phyloP scores from a whole-genome alignment of 37 sponge, comb jelly and placozoan genomes.

The Agelas oroides region DNA sequence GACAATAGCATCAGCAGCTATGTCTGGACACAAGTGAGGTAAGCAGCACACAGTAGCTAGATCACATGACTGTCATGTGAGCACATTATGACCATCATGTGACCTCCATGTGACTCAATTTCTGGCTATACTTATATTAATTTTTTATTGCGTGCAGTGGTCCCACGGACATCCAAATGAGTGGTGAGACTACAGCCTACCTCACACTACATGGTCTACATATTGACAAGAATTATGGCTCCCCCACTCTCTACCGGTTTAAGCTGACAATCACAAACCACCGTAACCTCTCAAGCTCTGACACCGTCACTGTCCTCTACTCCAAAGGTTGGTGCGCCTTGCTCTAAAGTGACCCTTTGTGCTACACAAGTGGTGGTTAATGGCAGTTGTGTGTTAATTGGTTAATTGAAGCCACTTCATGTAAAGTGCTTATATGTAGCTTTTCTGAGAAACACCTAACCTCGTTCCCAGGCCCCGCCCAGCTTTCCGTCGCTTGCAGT shows the following conservation, averaged over 20 bases:
- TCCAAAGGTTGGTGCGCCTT: slow-evolving; percentile 15
- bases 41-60: not conserved
- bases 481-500: too few species aligned
- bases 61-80: too few species aligned
- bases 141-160: slow-evolving; percentile 45
- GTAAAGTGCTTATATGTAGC: too few species aligned
- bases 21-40: slow-evolving; percentile 65
- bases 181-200: not conserved
- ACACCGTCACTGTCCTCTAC: slow-evolving; percentile 38
- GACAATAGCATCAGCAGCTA: slow-evolving; percentile 42
- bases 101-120: too few species aligned
- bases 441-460: too few species aligned
- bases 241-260: slow-evolving; percentile 76
- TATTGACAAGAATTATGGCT: slow-evolving; percentile 28
- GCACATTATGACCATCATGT: too few species aligned
- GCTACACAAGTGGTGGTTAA: too few species aligned
- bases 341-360: too few species aligned
- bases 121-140: too few species aligned
- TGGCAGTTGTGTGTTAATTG: too few species aligned
- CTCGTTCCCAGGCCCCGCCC: too few species aligned
- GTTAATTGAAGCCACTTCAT: too few species aligned
- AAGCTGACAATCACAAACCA: slow-evolving; percentile 66
- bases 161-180: slow-evolving; percentile 50
- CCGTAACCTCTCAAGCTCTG: slow-evolving; percentile 27
- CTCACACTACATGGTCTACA: slow-evolving; percentile 59